Evolutionary conservation across 2,888 invertebrate genomes (phyloP).

Genomic region (Argynnis bischoffii): DNA sequence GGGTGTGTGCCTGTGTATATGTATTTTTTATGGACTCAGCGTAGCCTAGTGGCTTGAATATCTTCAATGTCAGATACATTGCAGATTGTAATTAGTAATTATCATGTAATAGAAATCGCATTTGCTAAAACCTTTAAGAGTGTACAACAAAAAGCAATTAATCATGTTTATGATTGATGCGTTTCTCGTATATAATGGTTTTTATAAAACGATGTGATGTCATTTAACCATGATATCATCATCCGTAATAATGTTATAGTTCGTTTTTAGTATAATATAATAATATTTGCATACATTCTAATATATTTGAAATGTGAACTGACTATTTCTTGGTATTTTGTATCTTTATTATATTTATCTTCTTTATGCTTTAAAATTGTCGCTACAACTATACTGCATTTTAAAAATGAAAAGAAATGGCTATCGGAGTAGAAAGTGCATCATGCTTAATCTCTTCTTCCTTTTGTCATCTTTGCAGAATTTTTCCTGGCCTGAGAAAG

Average conservation of each 20-base stretch:
- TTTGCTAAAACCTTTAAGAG: not conserved
- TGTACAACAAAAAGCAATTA: conserved; percentile 9
- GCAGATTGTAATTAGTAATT: not conserved
- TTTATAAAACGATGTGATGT: conserved; percentile 46
- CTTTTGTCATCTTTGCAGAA: too few species aligned
- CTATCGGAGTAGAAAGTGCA: too few species aligned
- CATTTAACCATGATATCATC: conserved; percentile 54
- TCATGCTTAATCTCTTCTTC: too few species aligned
- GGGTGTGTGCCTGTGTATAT: too few species aligned
- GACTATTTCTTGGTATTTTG: too few species aligned
- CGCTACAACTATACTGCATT: too few species aligned
- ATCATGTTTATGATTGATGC: conserved; percentile 20
- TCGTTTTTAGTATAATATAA: conserved; percentile 6
- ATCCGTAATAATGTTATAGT: conserved; percentile 27
- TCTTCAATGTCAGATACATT: not conserved
- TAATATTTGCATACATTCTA: conserved; percentile 2
- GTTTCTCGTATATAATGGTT: not conserved
- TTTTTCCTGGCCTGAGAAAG: too few species aligned
- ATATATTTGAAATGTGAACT: not conserved
- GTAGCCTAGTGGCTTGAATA: too few species aligned
- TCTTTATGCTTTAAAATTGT: too few species aligned
- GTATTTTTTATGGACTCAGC: too few species aligned
- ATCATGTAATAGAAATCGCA: not conserved
- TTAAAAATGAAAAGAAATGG: too few species aligned
- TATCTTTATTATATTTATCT: too few species aligned